Evolutionary conservation across 2,888 invertebrate genomes (phyloP).

Genomic region (Meiosimyza platycephala): DNA sequence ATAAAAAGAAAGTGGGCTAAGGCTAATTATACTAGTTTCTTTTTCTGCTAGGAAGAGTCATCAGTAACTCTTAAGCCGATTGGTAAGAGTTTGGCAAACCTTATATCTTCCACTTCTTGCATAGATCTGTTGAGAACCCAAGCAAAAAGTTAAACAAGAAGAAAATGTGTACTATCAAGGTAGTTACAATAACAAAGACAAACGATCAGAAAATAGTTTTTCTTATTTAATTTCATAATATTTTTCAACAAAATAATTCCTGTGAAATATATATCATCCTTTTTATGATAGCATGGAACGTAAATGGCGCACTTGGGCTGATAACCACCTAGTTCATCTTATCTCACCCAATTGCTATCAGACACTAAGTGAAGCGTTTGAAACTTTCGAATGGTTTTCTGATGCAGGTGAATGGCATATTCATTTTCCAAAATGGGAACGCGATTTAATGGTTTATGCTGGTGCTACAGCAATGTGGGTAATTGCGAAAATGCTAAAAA

Average conservation of each 20-base stretch:
- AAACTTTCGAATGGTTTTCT: constrained; percentile 95
- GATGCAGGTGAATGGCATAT: constrained; percentile 92
- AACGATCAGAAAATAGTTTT: too few relatives aligned
- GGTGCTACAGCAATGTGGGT: constrained; percentile 95
- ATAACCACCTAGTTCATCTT: constrained; percentile 88
- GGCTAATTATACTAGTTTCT: too few relatives aligned
- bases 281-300: constrained; percentile 81
- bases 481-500: constrained; percentile 89
- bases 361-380: constrained; percentile 83
- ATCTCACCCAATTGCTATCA: constrained; percentile 98
- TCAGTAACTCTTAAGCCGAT: too few relatives aligned
- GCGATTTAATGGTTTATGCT: constrained; percentile 86
- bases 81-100: too few relatives aligned
- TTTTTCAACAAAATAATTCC: neutral
- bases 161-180: too few relatives aligned
- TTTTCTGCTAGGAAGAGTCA: too few relatives aligned
- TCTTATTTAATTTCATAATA: neutral
- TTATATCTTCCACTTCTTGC: too few relatives aligned
- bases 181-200: too few relatives aligned
- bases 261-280: neutral
- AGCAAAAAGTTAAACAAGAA: too few relatives aligned
- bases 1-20: too few relatives aligned
- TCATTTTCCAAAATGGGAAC: constrained; percentile 88
- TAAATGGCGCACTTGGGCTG: constrained; percentile 96
- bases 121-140: too few relatives aligned